Percentiles rank a stretch among this genome's conserved stretches.
These are phyloP conservation scores for Loris lydekkerianus DNA, from an alignment of 2,797 vertebrate genomes.

Conservation along the genomic window DNA sequence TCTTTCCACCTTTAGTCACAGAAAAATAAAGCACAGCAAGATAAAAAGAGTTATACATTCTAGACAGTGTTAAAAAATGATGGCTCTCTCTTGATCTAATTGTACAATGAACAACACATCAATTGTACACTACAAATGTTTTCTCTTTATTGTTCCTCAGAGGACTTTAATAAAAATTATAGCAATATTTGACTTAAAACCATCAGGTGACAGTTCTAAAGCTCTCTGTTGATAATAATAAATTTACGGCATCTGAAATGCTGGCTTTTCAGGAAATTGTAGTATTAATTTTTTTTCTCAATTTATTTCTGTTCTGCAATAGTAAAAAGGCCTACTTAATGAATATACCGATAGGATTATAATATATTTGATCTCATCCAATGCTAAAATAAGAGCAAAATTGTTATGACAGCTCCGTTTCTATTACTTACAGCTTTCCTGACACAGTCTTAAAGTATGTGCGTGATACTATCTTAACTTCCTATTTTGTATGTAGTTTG, in stretches of 20 bases:
- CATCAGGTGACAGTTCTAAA: neutral
- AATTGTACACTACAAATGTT: neutral
- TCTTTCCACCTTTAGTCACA: slow-evolving; percentile 42
- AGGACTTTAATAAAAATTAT: slow-evolving; percentile 43
- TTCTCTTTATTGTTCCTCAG: slow-evolving; percentile 27
- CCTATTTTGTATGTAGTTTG: neutral
- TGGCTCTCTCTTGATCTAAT: neutral
- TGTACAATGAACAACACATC: neutral
- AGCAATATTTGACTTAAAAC: slow-evolving; percentile 13
- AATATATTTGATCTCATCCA: slow-evolving; percentile 10
- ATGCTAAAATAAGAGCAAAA: neutral
- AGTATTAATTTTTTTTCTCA: slow-evolving; percentile 23
- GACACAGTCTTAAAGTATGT: neutral
- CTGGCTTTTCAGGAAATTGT: neutral
- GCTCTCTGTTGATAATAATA: neutral
- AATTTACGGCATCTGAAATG: neutral
- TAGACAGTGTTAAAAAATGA: neutral
- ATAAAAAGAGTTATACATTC: neutral
- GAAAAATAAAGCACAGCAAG: slow-evolving; percentile 32
- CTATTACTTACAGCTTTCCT: slow-evolving; percentile 12
- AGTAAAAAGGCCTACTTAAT: neutral
- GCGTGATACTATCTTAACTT: neutral
- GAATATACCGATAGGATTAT: neutral
- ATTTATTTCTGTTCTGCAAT: neutral
- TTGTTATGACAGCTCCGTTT: slow-evolving; percentile 13